Percentiles rank a stretch among this genome's conserved stretches.
Evolutionary conservation across 2,888 invertebrate species (phyloP).

Genomic region (Andrena camellia): DNA sequence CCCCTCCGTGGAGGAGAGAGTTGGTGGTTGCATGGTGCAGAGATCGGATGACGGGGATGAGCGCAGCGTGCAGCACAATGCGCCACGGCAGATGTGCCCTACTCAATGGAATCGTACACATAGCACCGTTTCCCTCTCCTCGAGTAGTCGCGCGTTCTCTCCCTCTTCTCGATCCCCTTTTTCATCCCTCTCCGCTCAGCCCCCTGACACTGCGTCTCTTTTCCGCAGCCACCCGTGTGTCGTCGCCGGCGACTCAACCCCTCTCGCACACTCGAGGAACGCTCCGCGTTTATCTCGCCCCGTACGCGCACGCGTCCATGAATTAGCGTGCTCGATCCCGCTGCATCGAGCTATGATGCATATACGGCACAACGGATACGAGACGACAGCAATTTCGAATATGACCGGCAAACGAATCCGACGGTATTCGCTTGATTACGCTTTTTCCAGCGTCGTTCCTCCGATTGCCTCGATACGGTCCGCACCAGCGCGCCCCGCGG

Average conservation of each 20-base stretch:
- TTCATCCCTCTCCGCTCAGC: slow-evolving; percentile 8
- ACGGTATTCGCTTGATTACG: slow-evolving; percentile 62
- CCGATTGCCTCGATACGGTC: slow-evolving; percentile 18
- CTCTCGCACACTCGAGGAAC: neutral
- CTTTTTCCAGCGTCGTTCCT: slow-evolving; percentile 33
- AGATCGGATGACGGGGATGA: slow-evolving; percentile 77
- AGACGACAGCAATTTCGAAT: slow-evolving; percentile 68
- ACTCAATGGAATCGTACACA: slow-evolving; percentile 68
- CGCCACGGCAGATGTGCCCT: slow-evolving; percentile 77
- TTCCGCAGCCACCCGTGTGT: neutral
- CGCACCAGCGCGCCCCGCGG: slow-evolving; percentile 36
- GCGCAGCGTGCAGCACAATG: slow-evolving; percentile 76
- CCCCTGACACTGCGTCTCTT: slow-evolving; percentile 9
- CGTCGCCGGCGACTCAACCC: neutral
- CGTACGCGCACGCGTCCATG: slow-evolving; percentile 32
- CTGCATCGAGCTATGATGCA: slow-evolving; percentile 1
- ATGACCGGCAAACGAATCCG: slow-evolving; percentile 62
- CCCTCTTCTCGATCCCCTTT: slow-evolving; percentile 29
- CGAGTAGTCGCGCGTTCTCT: slow-evolving; percentile 53
- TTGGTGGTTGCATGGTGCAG: slow-evolving; percentile 67
- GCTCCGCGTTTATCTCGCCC: slow-evolving; percentile 4
- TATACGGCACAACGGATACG: slow-evolving; percentile 50
- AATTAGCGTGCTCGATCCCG: slow-evolving; percentile 60
- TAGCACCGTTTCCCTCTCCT: slow-evolving; percentile 47
- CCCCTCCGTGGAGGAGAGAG: slow-evolving; percentile 14